A percentile compares a stretch with the other conserved stretches of the same genome.
phyloP scores from a whole-genome alignment of 2,888 invertebrate genomes.

The Dermolepida albohirtum region DNA sequence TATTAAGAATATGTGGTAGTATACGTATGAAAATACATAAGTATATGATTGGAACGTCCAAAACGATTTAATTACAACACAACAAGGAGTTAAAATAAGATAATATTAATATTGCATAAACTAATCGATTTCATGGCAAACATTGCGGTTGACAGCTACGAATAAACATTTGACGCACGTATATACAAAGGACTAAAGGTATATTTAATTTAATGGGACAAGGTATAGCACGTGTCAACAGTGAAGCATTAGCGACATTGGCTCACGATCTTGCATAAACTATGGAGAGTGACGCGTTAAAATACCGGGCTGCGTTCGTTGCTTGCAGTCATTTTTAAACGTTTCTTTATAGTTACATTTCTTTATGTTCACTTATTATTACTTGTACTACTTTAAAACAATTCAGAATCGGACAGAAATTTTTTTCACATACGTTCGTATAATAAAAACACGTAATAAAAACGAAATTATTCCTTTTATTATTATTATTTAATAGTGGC shows the following conservation, averaged over 20 bases:
- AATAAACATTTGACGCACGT: slow-evolving; percentile 52
- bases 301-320: not conserved
- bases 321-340: slow-evolving; percentile 38
- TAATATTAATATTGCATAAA: slow-evolving; percentile 49
- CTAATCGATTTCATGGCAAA: slow-evolving; percentile 53
- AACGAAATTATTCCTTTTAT: no score
- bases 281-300: slow-evolving; percentile 45
- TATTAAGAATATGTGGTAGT: slow-evolving; percentile 1
- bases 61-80: slow-evolving; percentile 36
- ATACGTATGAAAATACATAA: not conserved
- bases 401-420: no score
- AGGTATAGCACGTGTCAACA: slow-evolving; percentile 55
- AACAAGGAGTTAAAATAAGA: slow-evolving; percentile 46
- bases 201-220: slow-evolving; percentile 56
- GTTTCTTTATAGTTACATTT: no score
- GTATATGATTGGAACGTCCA: slow-evolving; percentile 16
- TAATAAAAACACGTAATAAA: no score
- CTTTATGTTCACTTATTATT: no score
- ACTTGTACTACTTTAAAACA: no score
- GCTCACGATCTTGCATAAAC: slow-evolving; percentile 50
- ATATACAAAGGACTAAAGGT: slow-evolving; percentile 53
- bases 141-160: slow-evolving; percentile 55
- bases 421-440: no score
- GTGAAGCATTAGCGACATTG: slow-evolving; percentile 53
- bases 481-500: no score